Evolutionary conservation across 2,113 vertebrate genomes (phyloP).

Genomic region (Nestor notabilis): DNA sequence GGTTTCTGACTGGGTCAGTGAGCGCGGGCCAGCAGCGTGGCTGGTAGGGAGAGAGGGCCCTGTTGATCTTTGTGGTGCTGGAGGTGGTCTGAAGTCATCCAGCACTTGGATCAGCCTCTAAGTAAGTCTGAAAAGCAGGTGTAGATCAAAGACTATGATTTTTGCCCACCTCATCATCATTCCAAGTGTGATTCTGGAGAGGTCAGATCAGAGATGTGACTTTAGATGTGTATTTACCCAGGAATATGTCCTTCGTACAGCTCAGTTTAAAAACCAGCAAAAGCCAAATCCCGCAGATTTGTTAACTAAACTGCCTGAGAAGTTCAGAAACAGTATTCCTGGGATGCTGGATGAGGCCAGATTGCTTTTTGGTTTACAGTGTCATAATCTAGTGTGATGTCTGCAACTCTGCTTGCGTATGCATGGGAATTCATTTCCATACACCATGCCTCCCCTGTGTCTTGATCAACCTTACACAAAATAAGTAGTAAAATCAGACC

Average conservation of each 20-base stretch:
- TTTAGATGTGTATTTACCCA: not conserved
- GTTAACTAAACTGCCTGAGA: not conserved
- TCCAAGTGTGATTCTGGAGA: not conserved
- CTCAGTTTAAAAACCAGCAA: not conserved
- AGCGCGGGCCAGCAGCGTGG: not conserved
- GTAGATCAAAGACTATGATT: not conserved
- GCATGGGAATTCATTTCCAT: not conserved
- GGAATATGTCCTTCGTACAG: not conserved
- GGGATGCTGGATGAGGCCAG: not conserved
- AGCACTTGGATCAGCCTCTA: fast-evolving
- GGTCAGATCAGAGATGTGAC: not conserved
- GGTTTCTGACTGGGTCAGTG: not conserved
- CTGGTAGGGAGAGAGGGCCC: not conserved
- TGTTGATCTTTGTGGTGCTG: not conserved
- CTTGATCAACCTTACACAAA: not conserved
- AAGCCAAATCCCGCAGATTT: not conserved
- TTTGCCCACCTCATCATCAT: not conserved
- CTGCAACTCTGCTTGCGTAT: not conserved
- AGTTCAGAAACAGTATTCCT: not conserved
- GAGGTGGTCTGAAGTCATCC: not conserved
- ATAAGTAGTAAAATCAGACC: not conserved
- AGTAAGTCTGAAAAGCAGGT: not conserved
- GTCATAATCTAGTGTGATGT: not conserved
- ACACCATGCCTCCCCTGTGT: not conserved
- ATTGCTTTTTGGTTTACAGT: not conserved